phyloP scores from a whole-genome alignment of 2,888 invertebrate species.

The Argyresthia goedartella region DNA sequence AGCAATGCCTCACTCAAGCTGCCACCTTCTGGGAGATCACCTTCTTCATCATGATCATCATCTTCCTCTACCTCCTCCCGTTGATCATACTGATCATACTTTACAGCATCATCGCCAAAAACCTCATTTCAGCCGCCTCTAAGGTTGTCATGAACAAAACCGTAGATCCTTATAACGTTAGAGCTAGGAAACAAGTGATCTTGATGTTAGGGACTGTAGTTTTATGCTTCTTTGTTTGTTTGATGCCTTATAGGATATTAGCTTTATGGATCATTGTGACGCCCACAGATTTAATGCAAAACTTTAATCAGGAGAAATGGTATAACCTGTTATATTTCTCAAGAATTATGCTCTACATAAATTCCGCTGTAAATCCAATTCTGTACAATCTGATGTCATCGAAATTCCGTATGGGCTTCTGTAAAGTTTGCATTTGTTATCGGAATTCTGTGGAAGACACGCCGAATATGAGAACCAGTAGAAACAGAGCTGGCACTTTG shows the following conservation, averaged over 20 bases:
- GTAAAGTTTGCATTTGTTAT: conserved; percentile 74
- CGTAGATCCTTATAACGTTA: conserved; percentile 76
- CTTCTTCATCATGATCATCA: conserved; percentile 84
- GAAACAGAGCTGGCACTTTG: conserved; percentile 58
- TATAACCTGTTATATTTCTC: conserved; percentile 87
- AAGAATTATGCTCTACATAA: conserved; percentile 88
- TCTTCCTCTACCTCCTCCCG: conserved; percentile 85
- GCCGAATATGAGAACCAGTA: conserved; percentile 48
- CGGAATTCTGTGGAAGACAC: conserved; percentile 45
- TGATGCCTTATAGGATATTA: conserved; percentile 88
- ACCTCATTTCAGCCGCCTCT: conserved; percentile 79
- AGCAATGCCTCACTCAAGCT: conserved; percentile 85
- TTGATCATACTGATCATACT: conserved; percentile 82
- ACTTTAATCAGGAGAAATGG: conserved; percentile 82
- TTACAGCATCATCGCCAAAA: conserved; percentile 87
- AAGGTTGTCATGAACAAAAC: conserved; percentile 79
- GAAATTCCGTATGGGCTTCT: conserved; percentile 87
- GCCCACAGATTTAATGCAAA: conserved; percentile 75
- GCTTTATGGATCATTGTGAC: conserved; percentile 87
- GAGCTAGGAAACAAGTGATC: conserved; percentile 86
- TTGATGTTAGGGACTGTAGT: conserved; percentile 90
- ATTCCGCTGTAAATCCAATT: conserved; percentile 92
- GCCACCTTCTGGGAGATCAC: conserved; percentile 81
- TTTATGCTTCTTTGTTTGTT: conserved; percentile 87
- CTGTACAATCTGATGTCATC: conserved; percentile 94